phyloP scores from a whole-genome alignment of 1,140 invertebrate genomes.

The Drosophila jambulina region DNA sequence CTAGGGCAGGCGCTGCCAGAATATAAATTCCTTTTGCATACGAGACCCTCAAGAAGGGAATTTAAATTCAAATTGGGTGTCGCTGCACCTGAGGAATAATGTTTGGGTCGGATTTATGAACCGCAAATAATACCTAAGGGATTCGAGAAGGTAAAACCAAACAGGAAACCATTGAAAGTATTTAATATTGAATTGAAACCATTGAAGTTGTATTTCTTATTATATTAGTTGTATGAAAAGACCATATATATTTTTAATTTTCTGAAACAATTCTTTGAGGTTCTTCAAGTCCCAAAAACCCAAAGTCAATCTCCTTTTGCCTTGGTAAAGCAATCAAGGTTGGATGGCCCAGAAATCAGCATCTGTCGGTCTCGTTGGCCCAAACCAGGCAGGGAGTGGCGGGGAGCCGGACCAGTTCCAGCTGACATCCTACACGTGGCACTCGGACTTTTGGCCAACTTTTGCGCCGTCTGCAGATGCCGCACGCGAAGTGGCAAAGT shows the following conservation, averaged over 20 bases:
- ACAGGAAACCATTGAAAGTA: neutral
- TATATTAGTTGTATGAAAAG: neutral
- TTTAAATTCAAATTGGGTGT: conserved; percentile 49
- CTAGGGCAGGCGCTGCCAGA: conserved; percentile 1
- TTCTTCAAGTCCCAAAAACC: neutral
- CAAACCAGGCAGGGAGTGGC: conserved; percentile 4
- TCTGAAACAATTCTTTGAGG: neutral
- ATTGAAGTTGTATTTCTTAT: neutral
- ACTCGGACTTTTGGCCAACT: conserved; percentile 66
- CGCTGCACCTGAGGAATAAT: conserved; percentile 33
- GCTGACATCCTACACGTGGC: conserved; percentile 73
- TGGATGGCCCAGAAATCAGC: conserved; percentile 56
- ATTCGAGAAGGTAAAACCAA: neutral
- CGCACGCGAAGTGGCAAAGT: conserved; percentile 64
- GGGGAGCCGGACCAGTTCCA: conserved; percentile 44
- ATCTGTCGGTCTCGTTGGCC: conserved; percentile 61
- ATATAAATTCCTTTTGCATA: conserved; percentile 36
- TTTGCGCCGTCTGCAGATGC: conserved; percentile 60
- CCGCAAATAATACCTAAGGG: conserved; percentile 13
- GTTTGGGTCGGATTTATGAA: neutral
- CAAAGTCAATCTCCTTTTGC: conserved; percentile 36
- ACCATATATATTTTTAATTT: neutral
- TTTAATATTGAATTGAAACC: neutral
- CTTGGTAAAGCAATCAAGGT: conserved; percentile 7
- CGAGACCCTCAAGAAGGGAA: conserved; percentile 18